Evolutionary conservation across 2,888 invertebrate genomes (phyloP), one percentile per base, ranked within the genome.

Genomic region (Drepana falcataria): DNA sequence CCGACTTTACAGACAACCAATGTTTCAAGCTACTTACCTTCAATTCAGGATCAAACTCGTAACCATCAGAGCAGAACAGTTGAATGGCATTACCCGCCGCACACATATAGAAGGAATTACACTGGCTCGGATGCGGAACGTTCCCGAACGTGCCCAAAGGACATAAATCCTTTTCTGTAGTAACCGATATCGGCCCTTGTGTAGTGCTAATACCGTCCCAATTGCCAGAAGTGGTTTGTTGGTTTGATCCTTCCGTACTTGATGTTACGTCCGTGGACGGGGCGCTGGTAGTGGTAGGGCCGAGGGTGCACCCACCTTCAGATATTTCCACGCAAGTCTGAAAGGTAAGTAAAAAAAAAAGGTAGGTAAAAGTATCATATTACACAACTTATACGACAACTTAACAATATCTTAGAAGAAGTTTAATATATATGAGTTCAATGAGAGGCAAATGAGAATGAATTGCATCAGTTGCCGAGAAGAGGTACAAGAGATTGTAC

Each of bases 21-120:
- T 21, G 21, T 21, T 21, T 21, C 21, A 21, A 21, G 21, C 21
- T 21, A 53, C 56, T 64, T 48, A 71, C 71, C 52, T 3, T 48
- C n/a, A 44, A n/a, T 4, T 51, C 59, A 0, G 1, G 47, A 47
- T 47, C 47, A 47, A 47, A 47, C 3, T 47, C 47, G n/a, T 21
- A 47, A n/a, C 47, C 47, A 7, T 47, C 21, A n/a, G 47, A 47
- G 47, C 47, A 47, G 47, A 5, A 47, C 21, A 47, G 47, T n/a
- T 47, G 47, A 7, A 47, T 7, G n/a, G 47, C 47, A 47, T 40
- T 40, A 40, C 40, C 64, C 0, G 52, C 54, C 0, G 51, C 54
- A 33, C 79, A 79, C 57, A 71, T 60, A 51, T 64, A 75, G 63
- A 66, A 79, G 0, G 60, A 56, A 37, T 59, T 64, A 55, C 78